A percentile compares a stretch with the other conserved stretches of the same genome.
These are phyloP conservation scores for Pelecanus crispus DNA, from an alignment of 2,113 vertebrate genomes.

Conservation along the genomic window DNA sequence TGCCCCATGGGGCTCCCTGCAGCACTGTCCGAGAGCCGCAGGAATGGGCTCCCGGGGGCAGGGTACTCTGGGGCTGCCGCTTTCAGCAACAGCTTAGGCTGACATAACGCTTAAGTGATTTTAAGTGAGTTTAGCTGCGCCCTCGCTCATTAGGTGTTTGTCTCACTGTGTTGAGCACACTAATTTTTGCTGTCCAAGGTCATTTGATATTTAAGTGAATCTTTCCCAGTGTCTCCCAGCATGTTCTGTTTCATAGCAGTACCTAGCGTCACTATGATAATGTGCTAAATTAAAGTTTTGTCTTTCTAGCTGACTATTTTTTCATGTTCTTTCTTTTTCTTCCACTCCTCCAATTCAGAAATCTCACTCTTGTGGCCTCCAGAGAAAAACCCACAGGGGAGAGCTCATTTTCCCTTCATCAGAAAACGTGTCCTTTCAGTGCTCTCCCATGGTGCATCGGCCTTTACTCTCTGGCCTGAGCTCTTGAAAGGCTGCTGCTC, in stretches of 20 bases:
- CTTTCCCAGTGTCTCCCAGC: neutral
- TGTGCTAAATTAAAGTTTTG: neutral
- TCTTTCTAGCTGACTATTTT: neutral
- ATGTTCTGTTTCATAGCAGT: neutral
- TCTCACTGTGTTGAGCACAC: neutral
- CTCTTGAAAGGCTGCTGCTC: neutral
- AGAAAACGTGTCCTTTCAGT: neutral
- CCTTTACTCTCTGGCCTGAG: slow-evolving; percentile 29
- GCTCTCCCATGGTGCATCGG: neutral
- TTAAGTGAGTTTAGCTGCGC: neutral
- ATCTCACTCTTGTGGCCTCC: neutral
- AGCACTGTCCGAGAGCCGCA: neutral
- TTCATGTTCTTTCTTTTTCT: neutral
- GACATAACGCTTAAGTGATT: neutral
- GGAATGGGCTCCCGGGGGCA: too few species aligned
- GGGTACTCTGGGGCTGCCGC: neutral
- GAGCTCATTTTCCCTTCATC: neutral
- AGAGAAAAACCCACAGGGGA: neutral
- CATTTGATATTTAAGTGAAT: neutral
- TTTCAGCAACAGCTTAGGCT: neutral
- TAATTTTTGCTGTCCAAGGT: neutral
- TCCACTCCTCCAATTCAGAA: neutral
- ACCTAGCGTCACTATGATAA: neutral
- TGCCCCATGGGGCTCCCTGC: neutral
- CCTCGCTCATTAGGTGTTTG: neutral